Evolutionary conservation across 2,113 vertebrate genomes (phyloP), one percentile per base, ranked within the genome.

Genomic region (Plecotus auritus): DNA sequence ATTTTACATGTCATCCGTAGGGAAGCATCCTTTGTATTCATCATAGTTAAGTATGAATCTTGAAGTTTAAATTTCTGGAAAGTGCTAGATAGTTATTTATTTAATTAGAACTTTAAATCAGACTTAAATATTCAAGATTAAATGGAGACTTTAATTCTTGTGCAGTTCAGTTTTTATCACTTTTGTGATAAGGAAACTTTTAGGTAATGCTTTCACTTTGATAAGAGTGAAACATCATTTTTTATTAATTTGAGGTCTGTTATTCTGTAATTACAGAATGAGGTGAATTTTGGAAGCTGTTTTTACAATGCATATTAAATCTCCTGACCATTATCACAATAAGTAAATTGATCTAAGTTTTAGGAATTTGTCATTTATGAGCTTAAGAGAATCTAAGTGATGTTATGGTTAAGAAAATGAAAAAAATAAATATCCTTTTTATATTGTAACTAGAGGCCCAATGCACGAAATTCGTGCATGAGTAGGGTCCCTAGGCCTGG

Each of bases 391-490:
- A 47, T 91, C 30, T 92, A 56, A 70, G 22, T 88, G 49, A 88
- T 95, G 20, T 42, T 83, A 61, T 83, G 78, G 61, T 64, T 56
- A 67, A 82, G 56, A 87, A 94, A 94, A 67, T 83, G 16, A 80
- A 95, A 80, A 56, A 87, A 30, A 84, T 47, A 10, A 74, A 28
- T 54, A 12, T 56, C 32, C 42, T 66, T 88, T 77, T 73, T 66
- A 26, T 86, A 59, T 45, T 56, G 49, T 72, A 28, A 37, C 17
- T 54, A 54, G 51, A 54, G 17, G 51, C 17, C 17, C 6, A 1
- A 5, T 54, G 17, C 18, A 17, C 2, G 16, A 54, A 54, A 54
- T 54, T 54, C 18, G 17, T 54, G 1, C 51, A 54, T 56, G 54
- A 22, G 9, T 56, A 56, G 51, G 51, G 51, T 54, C 51, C 2